Percentiles rank a stretch among this genome's conserved stretches.
These are phyloP conservation scores for Ormyrus thymus DNA, from an alignment of 2,888 invertebrate species.

Conservation along the genomic window DNA sequence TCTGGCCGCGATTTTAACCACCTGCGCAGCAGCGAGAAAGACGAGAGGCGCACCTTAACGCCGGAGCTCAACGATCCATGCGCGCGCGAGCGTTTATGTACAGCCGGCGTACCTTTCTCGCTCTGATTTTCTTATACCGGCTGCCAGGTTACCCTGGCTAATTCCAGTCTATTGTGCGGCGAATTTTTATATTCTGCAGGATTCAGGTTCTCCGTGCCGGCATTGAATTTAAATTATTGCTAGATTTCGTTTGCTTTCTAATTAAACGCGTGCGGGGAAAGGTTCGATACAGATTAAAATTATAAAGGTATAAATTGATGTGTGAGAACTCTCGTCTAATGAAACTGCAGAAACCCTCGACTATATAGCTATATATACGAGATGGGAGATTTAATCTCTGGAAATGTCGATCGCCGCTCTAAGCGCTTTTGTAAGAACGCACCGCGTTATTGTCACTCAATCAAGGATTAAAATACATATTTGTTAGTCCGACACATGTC, in stretches of 20 bases:
- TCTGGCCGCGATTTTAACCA: constrained; percentile 22
- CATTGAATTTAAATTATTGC: no score
- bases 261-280: no score
- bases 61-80: constrained; percentile 11
- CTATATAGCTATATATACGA: no score
- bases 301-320: no score
- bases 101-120: neutral
- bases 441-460: constrained; percentile 16
- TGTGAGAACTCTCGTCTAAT: no score
- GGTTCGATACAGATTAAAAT: no score
- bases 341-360: no score
- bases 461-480: constrained; percentile 27
- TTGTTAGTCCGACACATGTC: constrained; percentile 24
- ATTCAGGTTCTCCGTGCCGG: no score
- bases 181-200: no score
- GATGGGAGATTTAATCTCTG: no score
- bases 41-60: constrained; percentile 14
- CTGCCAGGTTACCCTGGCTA: neutral
- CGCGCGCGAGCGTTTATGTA: neutral
- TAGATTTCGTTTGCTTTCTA: no score
- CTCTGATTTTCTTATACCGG: neutral
- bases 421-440: neutral
- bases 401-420: neutral
- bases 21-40: neutral
- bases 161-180: no score